Conservation (phyloP, 2,113 vertebrate species). For the Prietella phreatophila region DNA sequence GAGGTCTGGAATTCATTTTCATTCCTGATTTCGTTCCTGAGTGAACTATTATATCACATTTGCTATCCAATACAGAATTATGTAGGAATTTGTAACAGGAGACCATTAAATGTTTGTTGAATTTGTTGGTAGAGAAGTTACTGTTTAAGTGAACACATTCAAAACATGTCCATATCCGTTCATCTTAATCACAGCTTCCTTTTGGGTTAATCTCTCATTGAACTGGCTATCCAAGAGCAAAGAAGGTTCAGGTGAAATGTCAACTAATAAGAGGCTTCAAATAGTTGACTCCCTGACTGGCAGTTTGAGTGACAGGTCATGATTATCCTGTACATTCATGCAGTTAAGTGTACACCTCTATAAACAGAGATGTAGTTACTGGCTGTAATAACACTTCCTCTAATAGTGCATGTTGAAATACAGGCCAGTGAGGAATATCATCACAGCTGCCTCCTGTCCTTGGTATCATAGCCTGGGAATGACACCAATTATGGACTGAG, state of each 20-base stretch:
- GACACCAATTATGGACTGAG: neutral
- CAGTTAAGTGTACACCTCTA: conserved; percentile 25
- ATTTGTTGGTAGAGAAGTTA: conserved; percentile 76
- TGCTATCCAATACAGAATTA: conserved; percentile 75
- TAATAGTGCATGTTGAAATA: conserved; percentile 24
- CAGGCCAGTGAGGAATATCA: neutral
- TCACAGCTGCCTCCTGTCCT: neutral
- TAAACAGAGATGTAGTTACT: conserved; percentile 32
- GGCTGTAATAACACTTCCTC: conserved; percentile 16
- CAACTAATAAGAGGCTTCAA: conserved; percentile 37
- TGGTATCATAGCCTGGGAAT: neutral
- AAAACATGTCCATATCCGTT: conserved; percentile 33
- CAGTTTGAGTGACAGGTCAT: conserved; percentile 21
- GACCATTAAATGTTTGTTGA: conserved; percentile 88
- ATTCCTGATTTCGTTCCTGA: conserved; percentile 92
- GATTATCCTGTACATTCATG: conserved; percentile 31
- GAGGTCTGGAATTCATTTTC: conserved; percentile 94
- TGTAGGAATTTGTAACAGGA: conserved; percentile 89
- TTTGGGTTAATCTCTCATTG: neutral
- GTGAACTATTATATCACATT: conserved; percentile 97
- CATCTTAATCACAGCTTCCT: neutral
- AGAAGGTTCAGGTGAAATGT: conserved; percentile 20
- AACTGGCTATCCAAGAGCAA: neutral
- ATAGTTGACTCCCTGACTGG: conserved; percentile 23
- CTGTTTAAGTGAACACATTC: conserved; percentile 52